These are phyloP conservation scores for Mesoligia furuncula DNA, from an alignment of 2,888 invertebrate species.

Conservation along the genomic window DNA sequence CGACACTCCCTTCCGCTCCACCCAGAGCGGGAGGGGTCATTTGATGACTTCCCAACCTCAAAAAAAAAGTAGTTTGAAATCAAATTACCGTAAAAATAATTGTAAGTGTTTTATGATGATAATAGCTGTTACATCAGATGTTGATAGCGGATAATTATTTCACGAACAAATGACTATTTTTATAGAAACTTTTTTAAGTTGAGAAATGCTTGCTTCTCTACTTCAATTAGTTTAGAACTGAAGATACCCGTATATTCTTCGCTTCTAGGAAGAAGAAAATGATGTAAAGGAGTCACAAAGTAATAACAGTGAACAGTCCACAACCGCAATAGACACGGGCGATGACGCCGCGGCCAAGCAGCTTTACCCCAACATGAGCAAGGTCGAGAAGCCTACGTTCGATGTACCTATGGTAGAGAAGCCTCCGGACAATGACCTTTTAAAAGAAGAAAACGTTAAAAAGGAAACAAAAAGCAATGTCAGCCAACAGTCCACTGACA, in stretches of 20 bases:
- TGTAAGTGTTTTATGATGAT: not conserved
- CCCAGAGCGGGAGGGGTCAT: no score
- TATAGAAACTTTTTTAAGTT: no score
- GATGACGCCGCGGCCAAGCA: not conserved
- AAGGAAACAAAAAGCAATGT: not conserved
- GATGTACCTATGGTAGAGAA: not conserved
- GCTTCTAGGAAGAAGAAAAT: slow-evolving; percentile 16
- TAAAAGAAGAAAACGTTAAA: not conserved
- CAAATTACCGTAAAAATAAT: not conserved
- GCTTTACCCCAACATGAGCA: not conserved
- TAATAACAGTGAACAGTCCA: not conserved
- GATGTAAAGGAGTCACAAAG: not conserved
- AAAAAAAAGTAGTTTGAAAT: not conserved
- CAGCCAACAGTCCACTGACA: not conserved
- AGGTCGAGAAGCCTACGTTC: not conserved
- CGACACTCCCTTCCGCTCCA: no score
- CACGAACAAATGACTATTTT: not conserved
- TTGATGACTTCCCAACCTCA: no score
- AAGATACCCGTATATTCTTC: not conserved
- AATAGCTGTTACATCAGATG: not conserved
- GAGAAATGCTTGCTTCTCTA: not conserved
- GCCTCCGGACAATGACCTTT: not conserved
- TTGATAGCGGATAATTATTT: not conserved
- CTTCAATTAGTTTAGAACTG: not conserved
- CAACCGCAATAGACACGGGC: not conserved